Evolutionary conservation across 1,140 invertebrate species (phyloP).

Genomic region (Galleria mellonella): DNA sequence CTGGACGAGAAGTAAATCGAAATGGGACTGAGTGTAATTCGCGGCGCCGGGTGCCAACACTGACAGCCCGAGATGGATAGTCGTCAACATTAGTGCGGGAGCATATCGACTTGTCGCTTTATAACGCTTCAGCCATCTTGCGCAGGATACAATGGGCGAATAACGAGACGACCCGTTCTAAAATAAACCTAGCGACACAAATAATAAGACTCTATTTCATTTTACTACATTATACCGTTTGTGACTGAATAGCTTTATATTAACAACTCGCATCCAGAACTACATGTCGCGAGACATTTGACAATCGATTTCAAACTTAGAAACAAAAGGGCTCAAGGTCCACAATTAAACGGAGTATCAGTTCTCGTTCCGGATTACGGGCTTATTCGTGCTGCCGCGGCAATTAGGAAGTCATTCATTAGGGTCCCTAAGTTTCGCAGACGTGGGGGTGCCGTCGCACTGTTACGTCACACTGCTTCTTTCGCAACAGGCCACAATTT

Average conservation of each 20-base stretch:
- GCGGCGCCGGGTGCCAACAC: conserved; percentile 59
- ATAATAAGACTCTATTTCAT: conserved; percentile 42
- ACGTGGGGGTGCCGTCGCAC: conserved; percentile 64
- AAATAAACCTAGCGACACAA: conserved; percentile 20
- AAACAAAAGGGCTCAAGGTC: conserved; percentile 54
- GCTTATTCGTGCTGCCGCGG: conserved; percentile 65
- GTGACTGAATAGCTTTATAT: conserved; percentile 35
- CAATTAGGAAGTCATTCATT: conserved; percentile 74
- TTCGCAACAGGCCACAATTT: conserved; percentile 28
- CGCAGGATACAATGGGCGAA: conserved; percentile 3
- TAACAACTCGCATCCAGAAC: conserved; percentile 46
- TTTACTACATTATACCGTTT: conserved; percentile 18
- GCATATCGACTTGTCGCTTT: conserved; percentile 59
- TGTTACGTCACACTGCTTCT: conserved; percentile 56
- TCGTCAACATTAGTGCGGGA: conserved; percentile 70
- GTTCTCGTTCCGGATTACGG: conserved; percentile 58
- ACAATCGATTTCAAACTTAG: conserved; percentile 59
- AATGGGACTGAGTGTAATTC: conserved; percentile 67
- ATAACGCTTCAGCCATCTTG: conserved; percentile 17
- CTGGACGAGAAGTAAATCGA: conserved; percentile 56
- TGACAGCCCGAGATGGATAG: conserved; percentile 68
- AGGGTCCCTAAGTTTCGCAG: conserved; percentile 72
- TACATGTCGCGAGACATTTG: conserved; percentile 40
- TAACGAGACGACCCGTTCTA: conserved; percentile 1
- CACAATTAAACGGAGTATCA: conserved; percentile 44